Evolutionary conservation across 2,888 invertebrate species (phyloP).

Genomic region (Flexamia atlantica): DNA sequence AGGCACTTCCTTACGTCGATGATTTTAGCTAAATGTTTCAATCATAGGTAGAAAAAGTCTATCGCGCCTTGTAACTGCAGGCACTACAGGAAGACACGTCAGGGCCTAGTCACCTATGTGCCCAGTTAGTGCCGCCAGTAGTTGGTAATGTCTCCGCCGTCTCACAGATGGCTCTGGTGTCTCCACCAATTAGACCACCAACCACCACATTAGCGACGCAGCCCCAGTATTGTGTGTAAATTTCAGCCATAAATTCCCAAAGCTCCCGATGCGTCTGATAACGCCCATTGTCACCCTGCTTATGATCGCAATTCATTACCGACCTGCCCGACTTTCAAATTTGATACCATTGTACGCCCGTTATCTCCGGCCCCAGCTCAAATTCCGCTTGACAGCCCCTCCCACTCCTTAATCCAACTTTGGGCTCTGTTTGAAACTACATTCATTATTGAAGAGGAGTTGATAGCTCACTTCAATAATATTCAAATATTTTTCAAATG

Average conservation of each 20-base stretch:
- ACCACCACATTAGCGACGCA: slow-evolving; percentile 29
- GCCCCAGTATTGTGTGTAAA: slow-evolving; percentile 57
- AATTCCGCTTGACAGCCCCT: slow-evolving; percentile 10
- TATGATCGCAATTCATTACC: slow-evolving; percentile 58
- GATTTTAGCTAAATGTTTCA: too few relatives aligned
- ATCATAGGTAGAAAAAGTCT: too few relatives aligned
- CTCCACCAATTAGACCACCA: slow-evolving; percentile 46
- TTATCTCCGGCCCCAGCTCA: slow-evolving; percentile 3
- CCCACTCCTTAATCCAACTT: background rate
- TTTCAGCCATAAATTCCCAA: slow-evolving; percentile 43
- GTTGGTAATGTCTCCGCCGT: slow-evolving; percentile 14
- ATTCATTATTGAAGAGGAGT: background rate
- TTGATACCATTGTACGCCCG: slow-evolving; percentile 57
- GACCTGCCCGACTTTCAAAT: slow-evolving; percentile 42
- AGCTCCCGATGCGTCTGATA: slow-evolving; percentile 49
- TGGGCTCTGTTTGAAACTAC: background rate
- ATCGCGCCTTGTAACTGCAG: too few relatives aligned
- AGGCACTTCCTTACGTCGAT: too few relatives aligned
- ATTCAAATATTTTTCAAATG: too few relatives aligned
- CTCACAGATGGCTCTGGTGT: slow-evolving; percentile 42
- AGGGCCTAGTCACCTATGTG: background rate
- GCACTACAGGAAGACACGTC: too few relatives aligned
- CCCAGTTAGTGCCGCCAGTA: background rate
- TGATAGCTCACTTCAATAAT: too few relatives aligned
- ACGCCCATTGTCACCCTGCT: slow-evolving; percentile 49